Evolutionary conservation across 2,888 invertebrate species (phyloP).

Genomic region (Calameuta filiformis): DNA sequence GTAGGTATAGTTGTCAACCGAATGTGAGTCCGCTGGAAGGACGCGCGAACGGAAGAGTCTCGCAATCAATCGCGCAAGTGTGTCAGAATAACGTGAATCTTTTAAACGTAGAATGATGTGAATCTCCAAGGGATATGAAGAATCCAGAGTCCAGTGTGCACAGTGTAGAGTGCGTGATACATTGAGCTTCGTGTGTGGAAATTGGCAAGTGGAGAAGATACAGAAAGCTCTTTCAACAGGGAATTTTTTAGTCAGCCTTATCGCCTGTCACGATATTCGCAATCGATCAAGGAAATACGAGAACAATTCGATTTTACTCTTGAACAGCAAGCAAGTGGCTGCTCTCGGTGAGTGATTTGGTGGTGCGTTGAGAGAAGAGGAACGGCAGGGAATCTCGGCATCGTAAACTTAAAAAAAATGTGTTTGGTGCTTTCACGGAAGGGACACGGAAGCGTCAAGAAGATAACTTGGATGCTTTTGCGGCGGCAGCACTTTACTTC

Average conservation of each 20-base stretch:
- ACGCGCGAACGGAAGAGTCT: not conserved
- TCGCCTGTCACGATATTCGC: not conserved
- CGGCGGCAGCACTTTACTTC: not conserved
- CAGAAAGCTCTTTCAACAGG: not conserved
- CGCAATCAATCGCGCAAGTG: not conserved
- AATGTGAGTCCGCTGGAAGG: no score
- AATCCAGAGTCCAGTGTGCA: not conserved
- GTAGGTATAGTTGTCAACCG: not conserved
- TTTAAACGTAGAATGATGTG: not conserved
- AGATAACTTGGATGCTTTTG: not conserved
- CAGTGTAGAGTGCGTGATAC: not conserved
- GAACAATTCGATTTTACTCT: not conserved
- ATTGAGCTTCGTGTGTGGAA: not conserved
- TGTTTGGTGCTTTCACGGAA: not conserved
- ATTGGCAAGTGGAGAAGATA: not conserved
- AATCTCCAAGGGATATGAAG: not conserved
- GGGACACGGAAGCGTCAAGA: not conserved
- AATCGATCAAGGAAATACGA: not conserved
- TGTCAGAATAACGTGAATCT: not conserved
- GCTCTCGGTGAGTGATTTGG: not conserved
- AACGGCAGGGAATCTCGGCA: not conserved
- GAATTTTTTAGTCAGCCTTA: not conserved
- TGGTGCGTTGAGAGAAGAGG: not conserved
- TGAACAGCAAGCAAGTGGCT: not conserved
- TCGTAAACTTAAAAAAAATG: not conserved